A percentile compares a stretch with the other conserved stretches of the same genome.
phyloP scores from a whole-genome alignment of 2,888 invertebrate species.

The Halictus ligatus region DNA sequence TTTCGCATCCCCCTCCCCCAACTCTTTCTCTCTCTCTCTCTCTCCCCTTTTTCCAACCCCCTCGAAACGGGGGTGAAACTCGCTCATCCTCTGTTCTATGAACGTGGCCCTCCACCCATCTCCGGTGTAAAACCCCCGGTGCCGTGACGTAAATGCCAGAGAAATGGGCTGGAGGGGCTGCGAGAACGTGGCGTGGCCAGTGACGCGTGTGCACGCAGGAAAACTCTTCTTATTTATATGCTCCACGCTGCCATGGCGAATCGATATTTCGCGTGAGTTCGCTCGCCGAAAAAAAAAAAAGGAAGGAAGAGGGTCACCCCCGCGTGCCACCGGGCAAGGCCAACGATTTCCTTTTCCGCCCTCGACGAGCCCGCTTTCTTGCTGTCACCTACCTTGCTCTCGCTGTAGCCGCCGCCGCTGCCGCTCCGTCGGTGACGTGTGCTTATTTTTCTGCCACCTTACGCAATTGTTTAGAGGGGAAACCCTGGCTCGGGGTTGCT shows the following conservation, averaged over 20 bases:
- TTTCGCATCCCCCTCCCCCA: conserved; percentile 59
- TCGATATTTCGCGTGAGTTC: conserved; percentile 80
- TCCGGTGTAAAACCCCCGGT: conserved; percentile 63
- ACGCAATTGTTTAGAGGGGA: not conserved
- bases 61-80: conserved; percentile 38
- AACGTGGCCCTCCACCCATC: conserved; percentile 71
- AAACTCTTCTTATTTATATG: conserved; percentile 84
- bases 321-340: conserved; percentile 16
- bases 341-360: conserved; percentile 61
- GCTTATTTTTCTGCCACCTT: not conserved
- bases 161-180: conserved; percentile 72
- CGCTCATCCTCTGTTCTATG: conserved; percentile 68
- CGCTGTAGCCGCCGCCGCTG: not conserved
- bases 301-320: conserved; percentile 54
- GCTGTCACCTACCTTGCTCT: not conserved
- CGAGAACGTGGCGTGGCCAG: conserved; percentile 79
- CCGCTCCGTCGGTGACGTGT: not conserved
- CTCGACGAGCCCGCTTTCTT: conserved; percentile 17
- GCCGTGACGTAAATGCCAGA: conserved; percentile 79
- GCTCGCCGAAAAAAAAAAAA: conserved; percentile 58
- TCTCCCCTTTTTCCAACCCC: conserved; percentile 34
- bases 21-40: conserved; percentile 52
- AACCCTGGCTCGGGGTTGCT: no score
- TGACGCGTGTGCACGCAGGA: conserved; percentile 84
- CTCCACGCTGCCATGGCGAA: conserved; percentile 76